Conservation (phyloP, 1,140 invertebrate species). For the Helicoverpa zea region DNA sequence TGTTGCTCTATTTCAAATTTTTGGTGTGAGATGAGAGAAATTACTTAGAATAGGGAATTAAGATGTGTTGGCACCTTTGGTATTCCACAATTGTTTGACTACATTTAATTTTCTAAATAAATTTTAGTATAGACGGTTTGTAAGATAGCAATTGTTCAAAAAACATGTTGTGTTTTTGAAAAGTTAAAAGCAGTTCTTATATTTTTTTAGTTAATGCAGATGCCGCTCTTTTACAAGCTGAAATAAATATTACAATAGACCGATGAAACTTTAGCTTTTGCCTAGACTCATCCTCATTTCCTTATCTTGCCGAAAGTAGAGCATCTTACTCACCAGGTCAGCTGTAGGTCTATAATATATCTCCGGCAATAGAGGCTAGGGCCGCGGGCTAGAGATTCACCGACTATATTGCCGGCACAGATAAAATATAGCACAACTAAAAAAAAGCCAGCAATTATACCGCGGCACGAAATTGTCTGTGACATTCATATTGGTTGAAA, state of each 20-base stretch:
- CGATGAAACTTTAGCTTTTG: too few species aligned
- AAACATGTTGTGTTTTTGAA: too few species aligned
- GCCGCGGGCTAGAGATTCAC: conserved; percentile 24
- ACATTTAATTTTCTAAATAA: too few species aligned
- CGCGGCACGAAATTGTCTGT: conserved; percentile 8
- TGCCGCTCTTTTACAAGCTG: not conserved
- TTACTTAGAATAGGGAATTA: too few species aligned
- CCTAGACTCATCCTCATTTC: not conserved
- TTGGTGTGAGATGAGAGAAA: too few species aligned
- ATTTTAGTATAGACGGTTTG: too few species aligned
- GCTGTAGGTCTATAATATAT: not conserved
- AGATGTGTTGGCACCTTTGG: too few species aligned
- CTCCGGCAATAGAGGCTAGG: conserved; percentile 6
- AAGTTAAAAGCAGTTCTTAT: too few species aligned
- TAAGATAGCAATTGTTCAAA: too few species aligned
- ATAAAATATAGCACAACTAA: conserved; percentile 16
- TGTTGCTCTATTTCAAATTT: conserved; percentile 11
- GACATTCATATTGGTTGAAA: not conserved
- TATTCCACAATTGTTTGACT: too few species aligned
- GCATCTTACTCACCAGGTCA: not conserved
- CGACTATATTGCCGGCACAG: conserved; percentile 25
- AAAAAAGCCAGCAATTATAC: conserved; percentile 15
- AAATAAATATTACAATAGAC: not conserved
- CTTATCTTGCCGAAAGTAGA: not conserved
- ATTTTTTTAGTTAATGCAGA: not conserved